Base-by-base conservation (phyloP, 2,888 invertebrate species). In the Stramonita haemastoma region DNA sequence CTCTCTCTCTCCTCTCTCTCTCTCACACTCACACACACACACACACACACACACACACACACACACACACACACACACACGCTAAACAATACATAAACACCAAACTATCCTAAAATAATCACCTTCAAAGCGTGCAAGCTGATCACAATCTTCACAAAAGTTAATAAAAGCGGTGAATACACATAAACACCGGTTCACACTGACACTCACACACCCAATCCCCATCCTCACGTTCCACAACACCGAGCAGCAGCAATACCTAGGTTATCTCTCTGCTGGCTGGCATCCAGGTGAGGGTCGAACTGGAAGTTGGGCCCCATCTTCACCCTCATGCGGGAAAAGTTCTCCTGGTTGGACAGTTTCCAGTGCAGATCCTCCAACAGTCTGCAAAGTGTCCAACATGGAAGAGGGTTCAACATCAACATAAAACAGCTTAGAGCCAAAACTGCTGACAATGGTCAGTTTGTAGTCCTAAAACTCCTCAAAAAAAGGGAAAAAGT, bases 301-400 rank as follows among this genome's bases (percentile, higher is more conserved):
- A 97, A 97, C 94, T 96, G 96, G 84, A 97, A 95, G 93, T 97
- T 97, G 0, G 97, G 97, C 46, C 96, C 94, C 89, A 97, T 95
- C 93, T 97, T 97, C 19, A 97, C 96, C 34, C 97, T 96, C 97
- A 97, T 97, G 73, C 97, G 96, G 0, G 97, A 96, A 85, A 96
- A 96, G 94, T 97, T 97, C 94, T 97, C 97, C 92, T 97, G 97
- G 81, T 96, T 96, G 0, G 97, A 97, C 70, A 97, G 95, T 91
- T 97, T 97, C 97, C 97, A 97, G 93, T 96, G 96, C 0, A 92
- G 46, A 19, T 15, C 60, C 26, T 86, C 89, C 36, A 90, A 86
- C 32, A 89, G 83, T 79, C 93, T 93, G 89, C 11, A 87, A 89
- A 77, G 46, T 5, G 36, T 6, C 46, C 46, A 46, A 46, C 2